These are phyloP conservation scores for Sebastes flavidus DNA, from an alignment of 2,797 vertebrate species.

Conservation along the genomic window DNA sequence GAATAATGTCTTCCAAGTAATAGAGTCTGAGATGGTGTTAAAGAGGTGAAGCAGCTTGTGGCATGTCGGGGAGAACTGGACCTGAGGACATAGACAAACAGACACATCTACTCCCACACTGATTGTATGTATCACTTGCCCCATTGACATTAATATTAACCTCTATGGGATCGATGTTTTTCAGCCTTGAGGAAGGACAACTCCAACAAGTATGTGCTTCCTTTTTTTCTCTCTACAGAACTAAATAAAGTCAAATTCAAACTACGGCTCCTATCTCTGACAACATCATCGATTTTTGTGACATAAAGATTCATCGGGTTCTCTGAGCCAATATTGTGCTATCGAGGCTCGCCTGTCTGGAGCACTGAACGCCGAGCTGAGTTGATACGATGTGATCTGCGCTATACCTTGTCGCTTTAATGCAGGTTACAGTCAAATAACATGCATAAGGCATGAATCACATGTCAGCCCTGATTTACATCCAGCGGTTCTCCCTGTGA, in stretches of 20 bases:
- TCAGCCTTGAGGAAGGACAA: slow-evolving; percentile 5
- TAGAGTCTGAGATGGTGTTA: slow-evolving; percentile 76
- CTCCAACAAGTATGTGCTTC: background rate
- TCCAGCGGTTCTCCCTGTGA: slow-evolving; percentile 1
- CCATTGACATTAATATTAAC: slow-evolving; percentile 39
- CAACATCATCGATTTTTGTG: slow-evolving; percentile 36
- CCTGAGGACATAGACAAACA: slow-evolving; percentile 51
- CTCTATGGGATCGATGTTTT: slow-evolving; percentile 20
- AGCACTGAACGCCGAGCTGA: slow-evolving; percentile 18
- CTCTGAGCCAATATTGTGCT: slow-evolving; percentile 2
- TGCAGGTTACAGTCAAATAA: slow-evolving; percentile 43
- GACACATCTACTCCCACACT: slow-evolving; percentile 2
- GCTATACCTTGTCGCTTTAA: slow-evolving; percentile 49
- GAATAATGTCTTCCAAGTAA: background rate
- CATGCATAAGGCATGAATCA: slow-evolving; percentile 54
- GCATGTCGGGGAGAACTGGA: slow-evolving; percentile 79
- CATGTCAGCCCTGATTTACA: slow-evolving; percentile 49
- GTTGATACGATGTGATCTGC: slow-evolving; percentile 46
- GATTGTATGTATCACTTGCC: slow-evolving; percentile 26
- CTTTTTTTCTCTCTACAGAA: background rate
- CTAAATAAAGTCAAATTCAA: slow-evolving; percentile 7
- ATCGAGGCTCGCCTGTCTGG: slow-evolving; percentile 25
- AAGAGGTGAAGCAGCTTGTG: slow-evolving; percentile 79
- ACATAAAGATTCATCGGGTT: slow-evolving; percentile 33
- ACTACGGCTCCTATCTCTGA: background rate